A percentile compares a stretch with the other conserved stretches of the same genome.
These are phyloP conservation scores for Amitus sp. DNA, from an alignment of 2,888 invertebrate species.

Conservation along the genomic window DNA sequence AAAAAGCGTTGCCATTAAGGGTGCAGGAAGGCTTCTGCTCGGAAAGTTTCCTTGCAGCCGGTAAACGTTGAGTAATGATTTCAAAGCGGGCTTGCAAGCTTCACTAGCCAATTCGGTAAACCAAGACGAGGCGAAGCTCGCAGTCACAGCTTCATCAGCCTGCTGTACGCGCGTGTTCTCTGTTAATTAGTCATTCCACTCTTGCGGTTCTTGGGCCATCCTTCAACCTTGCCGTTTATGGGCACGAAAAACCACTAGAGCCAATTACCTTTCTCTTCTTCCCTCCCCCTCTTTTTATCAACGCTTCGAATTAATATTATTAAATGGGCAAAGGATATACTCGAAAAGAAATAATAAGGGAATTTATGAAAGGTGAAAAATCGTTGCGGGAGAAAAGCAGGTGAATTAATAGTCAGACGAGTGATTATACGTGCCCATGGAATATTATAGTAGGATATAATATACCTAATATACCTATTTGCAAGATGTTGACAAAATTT, in stretches of 20 bases:
- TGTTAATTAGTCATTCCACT: constrained; percentile 51
- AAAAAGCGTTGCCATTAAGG: no score
- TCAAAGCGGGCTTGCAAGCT: constrained; percentile 39
- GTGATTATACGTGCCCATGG: no score
- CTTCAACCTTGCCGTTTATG: constrained; percentile 13
- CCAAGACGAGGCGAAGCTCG: constrained; percentile 42
- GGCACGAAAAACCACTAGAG: constrained; percentile 9
- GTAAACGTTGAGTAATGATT: constrained; percentile 50
- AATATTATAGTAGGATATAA: no score
- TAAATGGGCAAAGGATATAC: background rate
- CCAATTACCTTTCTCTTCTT: constrained; percentile 24
- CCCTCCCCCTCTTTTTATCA: constrained; percentile 6
- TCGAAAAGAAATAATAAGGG: no score
- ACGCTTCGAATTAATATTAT: background rate
- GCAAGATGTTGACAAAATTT: no score
- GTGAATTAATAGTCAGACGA: no score
- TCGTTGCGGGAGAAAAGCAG: no score
- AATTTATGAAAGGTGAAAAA: no score
- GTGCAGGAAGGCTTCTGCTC: background rate
- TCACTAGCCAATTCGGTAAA: constrained; percentile 48
- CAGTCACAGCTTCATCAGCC: constrained; percentile 48
- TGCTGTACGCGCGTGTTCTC: constrained; percentile 40
- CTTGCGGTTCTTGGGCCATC: constrained; percentile 25
- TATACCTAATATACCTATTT: no score
- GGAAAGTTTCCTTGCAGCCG: constrained; percentile 25